phyloP scores from a whole-genome alignment of 2,888 invertebrate species.

The Aplocera efformata region DNA sequence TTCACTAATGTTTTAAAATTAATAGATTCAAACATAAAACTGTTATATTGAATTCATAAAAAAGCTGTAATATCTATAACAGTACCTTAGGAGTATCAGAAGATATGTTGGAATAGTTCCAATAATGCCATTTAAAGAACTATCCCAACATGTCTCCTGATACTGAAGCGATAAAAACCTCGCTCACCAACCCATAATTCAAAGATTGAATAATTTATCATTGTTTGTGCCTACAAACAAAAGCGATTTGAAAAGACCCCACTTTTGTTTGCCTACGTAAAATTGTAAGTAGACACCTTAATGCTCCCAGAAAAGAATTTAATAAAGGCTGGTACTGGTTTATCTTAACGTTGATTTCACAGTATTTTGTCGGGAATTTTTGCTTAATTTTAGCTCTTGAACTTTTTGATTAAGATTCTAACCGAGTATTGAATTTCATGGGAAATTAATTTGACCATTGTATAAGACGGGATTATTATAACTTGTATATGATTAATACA shows the following conservation, averaged over 20 bases:
- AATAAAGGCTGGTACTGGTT: slow-evolving; percentile 5
- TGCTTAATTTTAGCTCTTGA: slow-evolving; percentile 2
- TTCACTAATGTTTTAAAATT: too few species aligned
- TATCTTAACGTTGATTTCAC: slow-evolving; percentile 1
- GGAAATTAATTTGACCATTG: too few species aligned
- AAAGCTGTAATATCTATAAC: too few species aligned
- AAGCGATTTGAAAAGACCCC: slow-evolving; percentile 13
- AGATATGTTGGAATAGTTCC: too few species aligned
- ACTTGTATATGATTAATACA: too few species aligned
- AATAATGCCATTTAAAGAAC: too few species aligned
- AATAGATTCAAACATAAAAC: too few species aligned
- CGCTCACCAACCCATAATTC: slow-evolving; percentile 17
- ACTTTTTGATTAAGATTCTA: too few species aligned
- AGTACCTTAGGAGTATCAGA: too few species aligned
- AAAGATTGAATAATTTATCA: slow-evolving; percentile 31
- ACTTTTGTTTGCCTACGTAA: slow-evolving; percentile 12
- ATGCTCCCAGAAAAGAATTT: slow-evolving; percentile 18
- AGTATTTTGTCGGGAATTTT: slow-evolving; percentile 8
- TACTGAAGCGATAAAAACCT: slow-evolving; percentile 10
- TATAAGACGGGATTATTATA: too few species aligned
- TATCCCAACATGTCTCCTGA: background rate
- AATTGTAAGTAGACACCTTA: slow-evolving; percentile 12
- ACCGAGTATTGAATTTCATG: background rate
- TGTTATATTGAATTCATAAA: too few species aligned
- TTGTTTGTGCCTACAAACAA: slow-evolving; percentile 23